Evolutionary conservation across 1,140 invertebrate species (phyloP).

Genomic region (Drosophila repletoides): DNA sequence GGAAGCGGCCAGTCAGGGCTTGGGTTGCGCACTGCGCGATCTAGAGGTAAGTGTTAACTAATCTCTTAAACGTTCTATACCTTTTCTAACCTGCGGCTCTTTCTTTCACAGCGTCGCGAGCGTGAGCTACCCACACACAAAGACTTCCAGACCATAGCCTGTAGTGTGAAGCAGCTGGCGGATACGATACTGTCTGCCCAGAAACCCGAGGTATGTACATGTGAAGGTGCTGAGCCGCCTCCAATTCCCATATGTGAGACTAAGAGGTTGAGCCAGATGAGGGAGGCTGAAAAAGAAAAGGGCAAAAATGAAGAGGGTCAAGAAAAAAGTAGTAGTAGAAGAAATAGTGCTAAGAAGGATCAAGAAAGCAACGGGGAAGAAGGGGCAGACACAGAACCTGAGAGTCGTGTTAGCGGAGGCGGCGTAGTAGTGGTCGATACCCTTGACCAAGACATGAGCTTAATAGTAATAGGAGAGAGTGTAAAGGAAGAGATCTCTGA

Average conservation of each 20-base stretch:
- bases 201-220: slow-evolving; percentile 56
- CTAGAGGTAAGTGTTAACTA: slow-evolving; percentile 46
- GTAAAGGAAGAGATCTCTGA: slow-evolving; percentile 10
- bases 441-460: neutral
- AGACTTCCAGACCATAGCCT: slow-evolving; percentile 69
- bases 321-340: neutral
- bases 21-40: slow-evolving; percentile 62
- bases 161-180: slow-evolving; percentile 76
- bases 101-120: slow-evolving; percentile 48
- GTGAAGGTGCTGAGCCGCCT: neutral
- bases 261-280: neutral
- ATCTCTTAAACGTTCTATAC: neutral
- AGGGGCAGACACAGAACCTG: neutral
- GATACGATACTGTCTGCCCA: slow-evolving; percentile 62
- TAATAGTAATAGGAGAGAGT: neutral
- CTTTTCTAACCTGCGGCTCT: neutral
- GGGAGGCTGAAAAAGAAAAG: neutral
- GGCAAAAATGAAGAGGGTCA: neutral
- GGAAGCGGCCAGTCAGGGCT: slow-evolving; percentile 53
- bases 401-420: neutral
- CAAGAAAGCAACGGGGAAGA: neutral
- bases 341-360: neutral
- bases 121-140: slow-evolving; percentile 63
- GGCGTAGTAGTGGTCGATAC: neutral
- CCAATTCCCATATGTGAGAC: slow-evolving; percentile 2